Percentiles rank a stretch among this genome's conserved stretches.
Conservation (phyloP, 2,797 vertebrate genomes). For the Channa striata region DNA sequence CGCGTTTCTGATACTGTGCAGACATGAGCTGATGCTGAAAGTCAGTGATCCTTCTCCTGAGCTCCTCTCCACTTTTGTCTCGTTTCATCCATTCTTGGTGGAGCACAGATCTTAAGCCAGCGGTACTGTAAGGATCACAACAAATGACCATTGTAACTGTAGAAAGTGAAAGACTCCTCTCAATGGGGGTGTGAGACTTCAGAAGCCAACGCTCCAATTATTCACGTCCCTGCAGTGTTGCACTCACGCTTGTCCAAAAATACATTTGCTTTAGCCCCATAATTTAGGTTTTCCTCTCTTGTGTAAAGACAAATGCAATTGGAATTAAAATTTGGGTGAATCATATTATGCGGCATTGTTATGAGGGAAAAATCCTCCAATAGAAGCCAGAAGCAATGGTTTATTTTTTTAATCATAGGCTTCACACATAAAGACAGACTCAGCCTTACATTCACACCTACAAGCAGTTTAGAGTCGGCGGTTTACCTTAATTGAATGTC, state of each 20-base stretch:
- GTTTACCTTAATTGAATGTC: background rate
- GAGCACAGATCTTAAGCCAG: slow-evolving; percentile 13
- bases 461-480: no score
- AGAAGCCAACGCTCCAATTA: slow-evolving; percentile 26
- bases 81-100: background rate
- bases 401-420: background rate
- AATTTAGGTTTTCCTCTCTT: slow-evolving; percentile 3
- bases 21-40: slow-evolving; percentile 10
- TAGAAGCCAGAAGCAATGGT: background rate
- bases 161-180: slow-evolving; percentile 4
- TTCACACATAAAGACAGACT: background rate
- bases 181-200: slow-evolving; percentile 16
- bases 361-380: background rate
- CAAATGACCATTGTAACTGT: slow-evolving; percentile 12
- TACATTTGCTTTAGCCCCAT: slow-evolving; percentile 15
- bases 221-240: slow-evolving; percentile 7
- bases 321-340: slow-evolving; percentile 22
- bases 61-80: background rate
- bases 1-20: background rate
- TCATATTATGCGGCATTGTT: slow-evolving; percentile 2
- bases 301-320: slow-evolving; percentile 22
- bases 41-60: background rate
- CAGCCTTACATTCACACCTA: no score
- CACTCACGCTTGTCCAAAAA: background rate
- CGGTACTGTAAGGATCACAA: slow-evolving; percentile 29